These are phyloP conservation scores for Saccopteryx leptura DNA, from an alignment of 2,113 vertebrate genomes.

Conservation along the genomic window DNA sequence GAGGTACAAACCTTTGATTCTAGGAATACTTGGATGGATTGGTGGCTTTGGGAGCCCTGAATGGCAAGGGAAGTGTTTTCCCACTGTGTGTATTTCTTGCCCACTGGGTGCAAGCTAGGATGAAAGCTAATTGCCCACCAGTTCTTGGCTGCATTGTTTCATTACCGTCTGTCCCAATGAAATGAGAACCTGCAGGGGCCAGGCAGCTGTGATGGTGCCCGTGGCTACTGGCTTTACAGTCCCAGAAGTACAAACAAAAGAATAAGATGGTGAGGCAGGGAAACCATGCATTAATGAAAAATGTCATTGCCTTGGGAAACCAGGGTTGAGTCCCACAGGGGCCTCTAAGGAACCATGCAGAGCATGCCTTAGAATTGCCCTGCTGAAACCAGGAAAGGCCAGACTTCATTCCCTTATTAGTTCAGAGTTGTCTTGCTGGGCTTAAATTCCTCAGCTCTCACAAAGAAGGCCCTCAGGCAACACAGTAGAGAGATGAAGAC, in stretches of 20 bases:
- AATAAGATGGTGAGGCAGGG: neutral
- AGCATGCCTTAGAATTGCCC: neutral
- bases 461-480: neutral
- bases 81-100: too few species aligned
- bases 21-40: too few species aligned
- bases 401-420: neutral
- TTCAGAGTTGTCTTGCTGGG: neutral
- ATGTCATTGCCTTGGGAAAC: neutral
- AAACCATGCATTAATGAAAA: rapidly evolving
- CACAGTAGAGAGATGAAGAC: neutral
- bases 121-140: too few species aligned
- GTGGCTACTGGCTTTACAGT: too few species aligned
- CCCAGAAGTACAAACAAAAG: neutral
- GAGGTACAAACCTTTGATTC: too few species aligned
- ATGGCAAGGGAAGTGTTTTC: too few species aligned
- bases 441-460: neutral
- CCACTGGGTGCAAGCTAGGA: too few species aligned
- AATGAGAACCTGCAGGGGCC: too few species aligned
- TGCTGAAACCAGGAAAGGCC: neutral
- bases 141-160: too few species aligned
- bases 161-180: too few species aligned
- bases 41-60: too few species aligned
- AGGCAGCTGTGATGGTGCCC: too few species aligned
- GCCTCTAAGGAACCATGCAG: neutral
- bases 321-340: neutral